A percentile compares a stretch with the other conserved stretches of the same genome.
These are phyloP conservation scores for Odontocerum albicorne DNA, from an alignment of 2,888 invertebrate species.

Conservation along the genomic window DNA sequence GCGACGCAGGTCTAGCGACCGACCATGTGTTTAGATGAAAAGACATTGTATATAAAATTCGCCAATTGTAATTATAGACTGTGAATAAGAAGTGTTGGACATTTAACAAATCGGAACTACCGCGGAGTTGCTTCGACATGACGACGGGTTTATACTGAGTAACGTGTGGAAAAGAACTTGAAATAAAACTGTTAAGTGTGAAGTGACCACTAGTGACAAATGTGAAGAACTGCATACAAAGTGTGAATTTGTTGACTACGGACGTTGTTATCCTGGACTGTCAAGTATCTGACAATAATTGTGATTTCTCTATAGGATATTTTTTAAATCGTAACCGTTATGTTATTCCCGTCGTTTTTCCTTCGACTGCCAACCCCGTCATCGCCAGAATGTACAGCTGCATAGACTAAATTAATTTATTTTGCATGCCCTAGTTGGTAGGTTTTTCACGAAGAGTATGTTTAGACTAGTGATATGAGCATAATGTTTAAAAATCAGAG, in stretches of 20 bases:
- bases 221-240: too few species aligned
- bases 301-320: too few species aligned
- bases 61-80: constrained; percentile 30
- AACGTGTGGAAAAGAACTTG: too few species aligned
- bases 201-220: too few species aligned
- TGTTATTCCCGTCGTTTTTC: too few species aligned
- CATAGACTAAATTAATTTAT: constrained; percentile 35
- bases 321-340: too few species aligned
- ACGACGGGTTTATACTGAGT: too few species aligned
- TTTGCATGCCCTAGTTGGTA: constrained; percentile 33
- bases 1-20: constrained; percentile 74
- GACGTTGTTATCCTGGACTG: too few species aligned
- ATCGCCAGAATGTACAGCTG: constrained; percentile 22
- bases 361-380: not conserved
- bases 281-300: too few species aligned
- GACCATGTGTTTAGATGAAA: constrained; percentile 18
- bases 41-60: constrained; percentile 31
- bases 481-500: constrained; percentile 23
- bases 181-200: too few species aligned
- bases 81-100: constrained; percentile 23
- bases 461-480: constrained; percentile 15
- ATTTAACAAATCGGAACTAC: constrained; percentile 12
- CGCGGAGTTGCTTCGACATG: constrained; percentile 19
- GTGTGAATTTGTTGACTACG: too few species aligned
- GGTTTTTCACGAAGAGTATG: constrained; percentile 25